Evolutionary conservation across 2,797 vertebrate species (phyloP), one percentile per base, ranked within the genome.

Genomic region (Clarias laeviceps): DNA sequence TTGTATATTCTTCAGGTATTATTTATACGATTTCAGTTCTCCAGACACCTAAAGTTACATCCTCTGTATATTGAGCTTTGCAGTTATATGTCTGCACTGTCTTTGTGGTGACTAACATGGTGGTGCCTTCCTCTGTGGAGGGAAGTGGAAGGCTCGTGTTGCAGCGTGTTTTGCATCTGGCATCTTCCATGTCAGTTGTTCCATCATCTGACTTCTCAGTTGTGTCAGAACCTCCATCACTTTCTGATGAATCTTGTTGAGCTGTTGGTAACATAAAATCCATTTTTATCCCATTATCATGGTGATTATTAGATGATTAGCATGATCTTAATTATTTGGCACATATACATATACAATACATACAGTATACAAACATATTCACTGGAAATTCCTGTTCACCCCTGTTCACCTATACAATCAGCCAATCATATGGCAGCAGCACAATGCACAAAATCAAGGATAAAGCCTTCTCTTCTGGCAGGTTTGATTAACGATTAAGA

Each of bases 31-130:
- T 84, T 86, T 82, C 69, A 72, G 84, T 50, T 84, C 79, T 62
- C 82, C 90, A 89, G 68, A 80, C 85, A 84, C 83, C 90, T 83
- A 82, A 89, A 32, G 62, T 66, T 57, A 45, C 74, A 56, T 90
- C 86, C 85, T 90, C 76, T 57, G 81, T 87, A 85, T 89, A 82
- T 79, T 90, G 88, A 81, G 92, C 84, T 74, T 91, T 77, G 5
- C 90, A 91, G 80, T 89, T 91, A 80, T 87, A 92, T 20, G 89
- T 93, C 86, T 93, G 94, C 50, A 89, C 93, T 14, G 95, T 96
- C 90, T 96, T 96, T n/a, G 95, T 94, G 68, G 96, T 96, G 79
- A 96, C 96, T 50, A 96, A 92, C 90, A 94, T 90, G 73, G 96
- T 94, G 3, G 94, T 91, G 5, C 95, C 94, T 92, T 96, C 96